Evolutionary conservation across 2,888 invertebrate genomes (phyloP), one percentile per base, ranked within the genome.

Genomic region (Petrolisthes cinctipes): DNA sequence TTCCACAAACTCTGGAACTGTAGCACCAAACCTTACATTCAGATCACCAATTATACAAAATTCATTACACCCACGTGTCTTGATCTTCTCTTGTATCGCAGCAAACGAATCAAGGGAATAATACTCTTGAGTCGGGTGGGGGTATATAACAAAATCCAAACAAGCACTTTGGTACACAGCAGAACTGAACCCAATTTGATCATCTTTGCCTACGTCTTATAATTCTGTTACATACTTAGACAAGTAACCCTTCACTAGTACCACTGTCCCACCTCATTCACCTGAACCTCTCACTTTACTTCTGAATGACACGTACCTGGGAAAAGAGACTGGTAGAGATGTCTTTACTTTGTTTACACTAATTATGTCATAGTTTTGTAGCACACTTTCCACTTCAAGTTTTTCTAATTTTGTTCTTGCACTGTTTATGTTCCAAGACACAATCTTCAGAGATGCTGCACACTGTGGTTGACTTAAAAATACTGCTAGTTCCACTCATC

Each of bases 321-420:
- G 76, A 51, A 76, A 37, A 17, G 51, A 76, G 4, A 76, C 76
- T 37, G 76, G 6, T 51, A 76, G 76, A n/a, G 37, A 37, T 51
- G 76, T 76, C 76, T 76, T 76, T 5, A 76, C 76, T 76, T 76
- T 53, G 17, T 76, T 76, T 1, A 76, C 14, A 51, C 76, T 76
- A 51, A 76, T 9, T 51, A 76, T 51, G 11, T 51, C 76, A 17
- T 76, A 51, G 20, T 76, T 76, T 9, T 6, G 11, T 51, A 76
- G 17, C 17, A 76, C 11, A n/a, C n/a, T n/a, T n/a, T 76, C 51
- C 76, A 73, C 6, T 20, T 76, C n/a, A 14, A 3, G 37, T 51
- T 76, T 76, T 51, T 76, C 76, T 51, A 76, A n/a, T 51, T 76
- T 5, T 3, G 76, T 76, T 76, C 53, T 76, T 37, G 76, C 76